A percentile compares a stretch with the other conserved stretches of the same genome.
Evolutionary conservation across 2,113 vertebrate species (phyloP).

Genomic region (Muntiacus muntjak): DNA sequence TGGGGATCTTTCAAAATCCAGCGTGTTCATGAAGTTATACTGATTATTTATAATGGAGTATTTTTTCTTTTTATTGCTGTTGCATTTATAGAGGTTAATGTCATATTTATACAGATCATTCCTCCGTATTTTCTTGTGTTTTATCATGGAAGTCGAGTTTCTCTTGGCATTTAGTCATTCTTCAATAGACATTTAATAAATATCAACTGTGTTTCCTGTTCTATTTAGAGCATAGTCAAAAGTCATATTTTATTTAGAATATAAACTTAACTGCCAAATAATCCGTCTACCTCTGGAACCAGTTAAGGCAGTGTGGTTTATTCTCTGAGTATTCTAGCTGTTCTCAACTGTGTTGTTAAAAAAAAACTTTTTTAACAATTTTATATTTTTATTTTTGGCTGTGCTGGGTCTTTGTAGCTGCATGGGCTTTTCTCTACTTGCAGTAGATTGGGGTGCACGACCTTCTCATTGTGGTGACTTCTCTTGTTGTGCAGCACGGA

Average conservation of each 20-base stretch:
- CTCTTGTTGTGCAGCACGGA: neutral
- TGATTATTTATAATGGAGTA: neutral
- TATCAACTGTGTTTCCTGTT: neutral
- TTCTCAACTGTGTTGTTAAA: neutral
- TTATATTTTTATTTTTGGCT: neutral
- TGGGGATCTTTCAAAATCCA: neutral
- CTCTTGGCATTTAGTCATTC: neutral
- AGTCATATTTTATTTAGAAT: neutral
- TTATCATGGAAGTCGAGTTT: neutral
- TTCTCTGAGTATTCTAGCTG: neutral
- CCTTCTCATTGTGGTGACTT: neutral
- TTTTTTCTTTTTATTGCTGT: neutral
- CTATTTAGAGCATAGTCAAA: neutral
- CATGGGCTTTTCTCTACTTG: neutral
- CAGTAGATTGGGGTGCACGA: rapidly evolving
- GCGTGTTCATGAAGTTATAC: neutral
- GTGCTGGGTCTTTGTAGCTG: neutral
- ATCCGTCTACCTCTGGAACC: neutral
- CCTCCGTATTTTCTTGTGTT: neutral
- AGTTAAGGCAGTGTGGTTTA: neutral
- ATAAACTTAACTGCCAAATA: neutral
- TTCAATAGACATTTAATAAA: neutral
- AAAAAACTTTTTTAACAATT: neutral
- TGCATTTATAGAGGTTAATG: neutral
- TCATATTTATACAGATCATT: neutral